Conservation (phyloP, 1,140 invertebrate species). For the Drosophila punjabiensis region DNA sequence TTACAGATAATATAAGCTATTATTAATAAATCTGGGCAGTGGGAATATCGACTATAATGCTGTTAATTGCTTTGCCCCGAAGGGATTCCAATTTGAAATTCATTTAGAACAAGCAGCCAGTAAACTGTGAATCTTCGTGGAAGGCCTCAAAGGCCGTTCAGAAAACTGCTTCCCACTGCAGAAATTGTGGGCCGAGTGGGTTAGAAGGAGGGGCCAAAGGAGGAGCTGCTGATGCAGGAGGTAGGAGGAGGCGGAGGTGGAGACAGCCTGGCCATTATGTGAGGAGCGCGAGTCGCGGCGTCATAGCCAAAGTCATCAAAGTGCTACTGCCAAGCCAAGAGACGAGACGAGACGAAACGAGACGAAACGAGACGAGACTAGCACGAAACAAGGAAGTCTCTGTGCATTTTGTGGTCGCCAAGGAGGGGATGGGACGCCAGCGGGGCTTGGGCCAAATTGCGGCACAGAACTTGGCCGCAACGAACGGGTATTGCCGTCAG, state of each 20-base stretch:
- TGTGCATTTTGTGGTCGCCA: constrained; percentile 57
- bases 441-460: constrained; percentile 63
- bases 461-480: constrained; percentile 76
- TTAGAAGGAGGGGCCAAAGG: background rate
- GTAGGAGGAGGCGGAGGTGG: constrained; percentile 22
- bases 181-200: constrained; percentile 24
- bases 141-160: constrained; percentile 39
- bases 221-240: constrained; percentile 4
- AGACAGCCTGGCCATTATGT: constrained; percentile 45
- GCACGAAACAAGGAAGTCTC: constrained; percentile 80
- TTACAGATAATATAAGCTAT: background rate
- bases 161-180: constrained; percentile 29
- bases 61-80: constrained; percentile 39
- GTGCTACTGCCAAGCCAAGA: constrained; percentile 70
- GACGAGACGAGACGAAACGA: constrained; percentile 42
- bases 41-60: constrained; percentile 37
- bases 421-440: background rate
- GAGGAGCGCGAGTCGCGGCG: constrained; percentile 20
- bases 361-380: constrained; percentile 56
- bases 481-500: constrained; percentile 52
- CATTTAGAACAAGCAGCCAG: constrained; percentile 26
- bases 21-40: constrained; percentile 31
- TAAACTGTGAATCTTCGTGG: constrained; percentile 42
- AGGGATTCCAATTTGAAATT: constrained; percentile 42
- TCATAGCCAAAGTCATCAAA: constrained; percentile 77